A percentile compares a stretch with the other conserved stretches of the same genome.
Conservation (phyloP, 2,113 vertebrate species). For the Spea bombifrons region DNA sequence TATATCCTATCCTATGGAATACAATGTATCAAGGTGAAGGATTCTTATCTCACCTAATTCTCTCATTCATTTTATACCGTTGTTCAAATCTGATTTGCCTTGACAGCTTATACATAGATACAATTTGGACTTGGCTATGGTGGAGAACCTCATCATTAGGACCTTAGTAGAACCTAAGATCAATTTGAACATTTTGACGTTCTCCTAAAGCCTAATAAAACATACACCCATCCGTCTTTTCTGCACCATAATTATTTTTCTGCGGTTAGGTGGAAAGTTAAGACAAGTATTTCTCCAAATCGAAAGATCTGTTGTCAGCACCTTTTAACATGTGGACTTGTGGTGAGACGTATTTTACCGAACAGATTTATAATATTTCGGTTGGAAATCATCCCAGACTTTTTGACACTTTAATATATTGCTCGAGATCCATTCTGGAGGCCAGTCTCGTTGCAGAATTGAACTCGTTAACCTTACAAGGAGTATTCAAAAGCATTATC, state of each 20-base stretch:
- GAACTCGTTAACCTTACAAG: slow-evolving; percentile 9
- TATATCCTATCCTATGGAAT: slow-evolving; percentile 2
- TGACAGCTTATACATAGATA: too few species aligned
- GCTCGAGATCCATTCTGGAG: background rate
- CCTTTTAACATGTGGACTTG: slow-evolving; percentile 1
- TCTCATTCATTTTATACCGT: background rate
- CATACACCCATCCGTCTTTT: background rate
- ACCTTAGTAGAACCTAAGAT: background rate
- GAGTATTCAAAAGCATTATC: slow-evolving; percentile 2
- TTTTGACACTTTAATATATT: slow-evolving; percentile 5
- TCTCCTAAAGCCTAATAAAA: background rate
- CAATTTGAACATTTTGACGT: background rate
- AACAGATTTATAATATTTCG: slow-evolving; percentile 12
- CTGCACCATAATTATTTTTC: background rate
- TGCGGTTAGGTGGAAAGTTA: slow-evolving; percentile 4
- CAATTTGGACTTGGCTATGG: background rate
- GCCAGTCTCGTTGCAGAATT: background rate
- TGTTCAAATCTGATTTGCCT: too few species aligned
- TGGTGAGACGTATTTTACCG: background rate
- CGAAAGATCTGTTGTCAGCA: background rate
- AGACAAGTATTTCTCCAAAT: slow-evolving; percentile 3
- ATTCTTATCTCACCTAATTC: background rate
- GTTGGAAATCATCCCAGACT: slow-evolving; percentile 35
- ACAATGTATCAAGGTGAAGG: background rate
- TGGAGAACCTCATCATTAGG: too few species aligned